A percentile compares a stretch with the other conserved stretches of the same genome.
phyloP scores from a whole-genome alignment of 2,888 invertebrate genomes.

The Carcina quercana region DNA sequence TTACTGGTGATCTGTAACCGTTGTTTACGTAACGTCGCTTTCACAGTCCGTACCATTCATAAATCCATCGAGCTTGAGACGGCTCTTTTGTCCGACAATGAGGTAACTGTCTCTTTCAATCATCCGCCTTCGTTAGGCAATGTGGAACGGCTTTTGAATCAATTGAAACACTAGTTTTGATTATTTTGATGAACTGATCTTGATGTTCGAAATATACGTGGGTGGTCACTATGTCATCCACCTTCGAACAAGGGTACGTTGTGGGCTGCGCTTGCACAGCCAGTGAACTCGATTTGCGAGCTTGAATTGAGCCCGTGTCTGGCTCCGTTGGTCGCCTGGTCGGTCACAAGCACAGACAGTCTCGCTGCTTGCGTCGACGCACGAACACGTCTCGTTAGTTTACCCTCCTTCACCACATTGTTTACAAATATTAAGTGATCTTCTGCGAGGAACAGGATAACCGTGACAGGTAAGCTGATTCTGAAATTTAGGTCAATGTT shows the following conservation, averaged over 20 bases:
- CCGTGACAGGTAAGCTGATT: conserved; percentile 54
- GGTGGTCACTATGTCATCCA: conserved; percentile 24
- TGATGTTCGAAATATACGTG: conserved; percentile 25
- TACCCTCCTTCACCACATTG: conserved; percentile 30
- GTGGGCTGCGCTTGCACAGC: conserved; percentile 20
- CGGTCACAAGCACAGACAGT: conserved; percentile 37
- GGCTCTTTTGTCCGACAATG: conserved; percentile 3
- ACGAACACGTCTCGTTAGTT: conserved; percentile 35
- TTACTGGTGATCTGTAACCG: conserved; percentile 13
- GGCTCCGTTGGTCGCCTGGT: not conserved
- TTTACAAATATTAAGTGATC: conserved; percentile 56
- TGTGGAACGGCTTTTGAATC: not conserved
- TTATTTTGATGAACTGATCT: conserved; percentile 16
- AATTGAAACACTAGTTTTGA: not conserved
- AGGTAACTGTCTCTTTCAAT: not conserved
- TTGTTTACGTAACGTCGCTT: conserved; percentile 44
- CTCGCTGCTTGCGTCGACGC: conserved; percentile 37
- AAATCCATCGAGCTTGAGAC: conserved; percentile 10
- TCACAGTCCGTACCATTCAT: conserved; percentile 29
- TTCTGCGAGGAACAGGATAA: conserved; percentile 47
- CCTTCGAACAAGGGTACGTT: conserved; percentile 12
- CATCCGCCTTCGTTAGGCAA: not conserved
- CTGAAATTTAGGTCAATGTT: conserved; percentile 46
- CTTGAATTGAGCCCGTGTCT: conserved; percentile 17
- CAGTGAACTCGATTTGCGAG: conserved; percentile 52